Percentiles rank a stretch among this genome's conserved stretches.
phyloP scores from a whole-genome alignment of 2,888 invertebrate species.

The Zygothrica quintamaculata region DNA sequence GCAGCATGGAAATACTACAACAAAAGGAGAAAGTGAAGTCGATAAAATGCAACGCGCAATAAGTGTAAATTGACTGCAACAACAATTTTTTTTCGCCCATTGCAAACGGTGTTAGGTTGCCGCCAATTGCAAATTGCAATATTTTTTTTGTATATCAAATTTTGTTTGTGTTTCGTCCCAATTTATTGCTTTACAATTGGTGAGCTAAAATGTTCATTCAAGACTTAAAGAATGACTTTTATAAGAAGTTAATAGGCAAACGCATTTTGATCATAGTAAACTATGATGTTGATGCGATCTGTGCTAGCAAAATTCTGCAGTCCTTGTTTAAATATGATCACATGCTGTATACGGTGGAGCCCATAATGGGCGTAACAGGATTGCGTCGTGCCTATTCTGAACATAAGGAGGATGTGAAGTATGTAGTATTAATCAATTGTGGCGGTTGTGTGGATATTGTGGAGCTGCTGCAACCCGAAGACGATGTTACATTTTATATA shows the following conservation, averaged over 20 bases:
- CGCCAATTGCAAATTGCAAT: constrained; percentile 2
- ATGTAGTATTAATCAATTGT: constrained; percentile 95
- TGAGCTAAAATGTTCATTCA: constrained; percentile 90
- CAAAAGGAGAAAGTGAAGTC: constrained; percentile 15
- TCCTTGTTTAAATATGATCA: constrained; percentile 95
- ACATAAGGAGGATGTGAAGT: constrained; percentile 88
- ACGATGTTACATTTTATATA: constrained; percentile 93
- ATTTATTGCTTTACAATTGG: constrained; percentile 19
- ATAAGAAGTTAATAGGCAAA: constrained; percentile 92
- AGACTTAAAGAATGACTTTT: constrained; percentile 93
- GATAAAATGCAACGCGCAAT: constrained; percentile 42
- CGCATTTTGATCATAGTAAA: constrained; percentile 94
- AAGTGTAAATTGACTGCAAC: constrained; percentile 30
- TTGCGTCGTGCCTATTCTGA: constrained; percentile 91
- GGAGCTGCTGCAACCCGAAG: constrained; percentile 93
- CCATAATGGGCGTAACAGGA: constrained; percentile 91
- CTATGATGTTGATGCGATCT: constrained; percentile 97
- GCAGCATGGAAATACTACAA: constrained; percentile 39
- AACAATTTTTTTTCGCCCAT: constrained; percentile 7
- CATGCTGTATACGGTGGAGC: constrained; percentile 94
- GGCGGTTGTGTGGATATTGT: constrained; percentile 95
- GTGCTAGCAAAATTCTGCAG: constrained; percentile 96
- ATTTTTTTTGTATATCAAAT: constrained; percentile 6
- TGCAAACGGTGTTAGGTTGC: constrained; percentile 14
- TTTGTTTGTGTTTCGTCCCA: constrained; percentile 33